Evolutionary conservation across 92 coral and sea anemone genomes (phyloP), one percentile per base, ranked within the genome.

Genomic region (Epizoanthus rinbou): DNA sequence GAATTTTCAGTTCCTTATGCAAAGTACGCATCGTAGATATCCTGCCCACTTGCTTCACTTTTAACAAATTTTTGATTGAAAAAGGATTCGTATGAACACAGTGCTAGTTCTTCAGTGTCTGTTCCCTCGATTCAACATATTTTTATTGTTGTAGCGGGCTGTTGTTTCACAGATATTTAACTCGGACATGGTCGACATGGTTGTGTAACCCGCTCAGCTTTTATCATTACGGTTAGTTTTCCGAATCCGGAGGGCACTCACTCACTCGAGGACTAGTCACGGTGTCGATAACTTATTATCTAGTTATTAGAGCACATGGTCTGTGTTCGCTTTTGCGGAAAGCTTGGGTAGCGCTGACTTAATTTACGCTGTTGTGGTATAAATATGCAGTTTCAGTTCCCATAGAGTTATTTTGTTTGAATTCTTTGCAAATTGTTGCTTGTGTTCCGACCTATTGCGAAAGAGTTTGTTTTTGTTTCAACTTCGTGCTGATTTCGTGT

Each of bases 401-500:
- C 58, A 3, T 41, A 43, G 39, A 18, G 24, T 22, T 28, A 24
- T n/a, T 57, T 75, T n/a, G 6, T 17, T 54, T 52, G 59, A 74
- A 31, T 56, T 75, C 50, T 3, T 33, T 35, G 17, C 6, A 22
- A 60, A 62, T 62, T 24, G 28, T 8, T 25, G 71, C 43, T 62
- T 53, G 71, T 78, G 82, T 62, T 13, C 64, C 13, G 8, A 19
- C 22, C 25, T 57, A 62, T 78, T 78, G 82, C 82, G 82, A 78
- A 78, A 78, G 82, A 22, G 56, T 78, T 78, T 78, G 82, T 78
- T 78, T 74, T 78, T 78, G 71, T 78, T 78, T 33, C 82, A 62
- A 78, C 70, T 60, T 41, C 82, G 47, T 62, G 54, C 45, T 62
- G 82, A 62, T 63, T 78, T 35, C 47, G 37, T 75, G 56, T 75